Evolutionary conservation across 2,888 invertebrate genomes (phyloP).

Genomic region (Ormyrus labotus): DNA sequence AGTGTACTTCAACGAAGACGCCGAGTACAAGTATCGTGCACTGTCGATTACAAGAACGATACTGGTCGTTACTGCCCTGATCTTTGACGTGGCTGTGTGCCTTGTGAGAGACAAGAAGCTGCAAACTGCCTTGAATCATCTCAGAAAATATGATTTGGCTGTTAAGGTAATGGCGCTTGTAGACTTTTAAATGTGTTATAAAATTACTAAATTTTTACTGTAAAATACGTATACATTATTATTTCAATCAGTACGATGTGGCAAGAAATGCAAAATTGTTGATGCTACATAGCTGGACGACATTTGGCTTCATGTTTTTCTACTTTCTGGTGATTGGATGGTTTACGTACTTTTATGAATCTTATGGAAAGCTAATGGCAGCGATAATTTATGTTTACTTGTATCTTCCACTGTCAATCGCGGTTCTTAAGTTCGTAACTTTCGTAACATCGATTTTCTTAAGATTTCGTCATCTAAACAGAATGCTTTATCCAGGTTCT

Average conservation of each 20-base stretch:
- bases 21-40: not conserved
- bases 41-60: not conserved
- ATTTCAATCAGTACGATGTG: constrained; percentile 24
- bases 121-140: not conserved
- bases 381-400: constrained; percentile 25
- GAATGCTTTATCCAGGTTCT: constrained; percentile 20
- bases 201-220: not conserved
- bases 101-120: not conserved
- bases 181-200: not conserved
- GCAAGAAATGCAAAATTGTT: not conserved
- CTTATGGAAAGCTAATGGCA: not conserved
- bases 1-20: not conserved
- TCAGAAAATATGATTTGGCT: constrained; percentile 12
- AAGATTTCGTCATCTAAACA: constrained; percentile 25
- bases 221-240: not conserved
- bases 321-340: constrained; percentile 15
- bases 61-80: not conserved
- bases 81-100: not conserved
- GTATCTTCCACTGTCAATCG: constrained; percentile 13
- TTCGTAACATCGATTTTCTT: constrained; percentile 11
- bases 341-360: constrained; percentile 2
- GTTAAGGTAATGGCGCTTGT: constrained; percentile 11
- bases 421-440: constrained; percentile 17
- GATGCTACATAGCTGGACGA: constrained; percentile 12
- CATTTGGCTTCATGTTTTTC: not conserved